These are phyloP conservation scores for Hydractinia echinata DNA, from an alignment of 30 jellyfish, hydroid and myxozoan genomes.

Conservation along the genomic window DNA sequence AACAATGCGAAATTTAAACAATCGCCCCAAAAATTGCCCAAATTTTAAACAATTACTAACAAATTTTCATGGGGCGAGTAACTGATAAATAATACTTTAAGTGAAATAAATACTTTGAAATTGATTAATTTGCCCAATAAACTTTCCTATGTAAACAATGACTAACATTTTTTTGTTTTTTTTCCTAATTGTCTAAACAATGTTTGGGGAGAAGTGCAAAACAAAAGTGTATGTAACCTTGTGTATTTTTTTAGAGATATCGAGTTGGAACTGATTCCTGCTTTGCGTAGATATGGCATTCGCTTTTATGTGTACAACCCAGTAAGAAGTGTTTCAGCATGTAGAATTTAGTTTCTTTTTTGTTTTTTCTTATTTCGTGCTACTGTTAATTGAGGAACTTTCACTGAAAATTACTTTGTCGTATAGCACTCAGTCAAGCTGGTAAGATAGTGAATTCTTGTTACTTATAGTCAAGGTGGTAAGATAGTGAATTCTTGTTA, in stretches of 20 bases:
- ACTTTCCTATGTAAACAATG: background rate
- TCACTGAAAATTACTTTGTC: background rate
- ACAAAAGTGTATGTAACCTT: background rate
- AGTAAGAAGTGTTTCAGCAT: constrained; percentile 31
- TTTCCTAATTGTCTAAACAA: no score
- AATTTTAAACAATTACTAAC: no score
- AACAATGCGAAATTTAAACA: no score
- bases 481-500: no score
- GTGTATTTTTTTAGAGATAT: constrained; percentile 51
- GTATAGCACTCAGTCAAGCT: background rate
- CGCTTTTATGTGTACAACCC: constrained; percentile 95
- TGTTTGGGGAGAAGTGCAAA: no score
- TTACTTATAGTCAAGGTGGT: no score
- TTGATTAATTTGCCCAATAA: background rate
- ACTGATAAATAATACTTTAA: no score
- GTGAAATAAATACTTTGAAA: no score
- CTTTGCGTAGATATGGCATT: constrained; percentile 69
- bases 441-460: no score
- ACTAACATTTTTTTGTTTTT: background rate
- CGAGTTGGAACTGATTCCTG: constrained; percentile 85
- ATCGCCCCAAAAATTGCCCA: no score
- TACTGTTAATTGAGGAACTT: background rate
- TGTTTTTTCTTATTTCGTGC: background rate
- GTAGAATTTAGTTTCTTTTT: background rate
- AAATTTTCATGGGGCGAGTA: no score